Base-by-base conservation (phyloP, 1,140 invertebrate species). In the Brachionus sp. region DNA sequence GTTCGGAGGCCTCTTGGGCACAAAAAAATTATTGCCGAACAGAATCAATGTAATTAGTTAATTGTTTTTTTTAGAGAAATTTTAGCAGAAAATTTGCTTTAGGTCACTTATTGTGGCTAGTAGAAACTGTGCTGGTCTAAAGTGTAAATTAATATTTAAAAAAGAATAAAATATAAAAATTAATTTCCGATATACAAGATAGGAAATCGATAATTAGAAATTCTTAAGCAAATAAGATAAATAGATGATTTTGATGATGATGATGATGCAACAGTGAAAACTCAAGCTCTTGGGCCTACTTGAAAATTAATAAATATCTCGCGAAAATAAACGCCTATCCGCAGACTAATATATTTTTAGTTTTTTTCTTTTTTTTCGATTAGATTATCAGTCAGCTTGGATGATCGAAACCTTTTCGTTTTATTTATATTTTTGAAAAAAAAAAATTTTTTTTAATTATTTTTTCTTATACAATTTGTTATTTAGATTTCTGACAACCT, bases 171-270 rank as follows among this genome's bases (percentile, higher is more conserved):
- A 57, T 57, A 5, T 57, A 19, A 23, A 57, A 57, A 25, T 57
- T 57, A 57, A 57, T 57, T 57, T 57, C 50, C 50, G 50, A 57
- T 57, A 57, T 19, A 57, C 50, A 57, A 57, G 50, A 57, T 57
- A 57, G 50, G 50, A 57, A 57, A 57, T 57, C 50, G 50, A 57
- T 57, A 57, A 57, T 57, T 57, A 57, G 19, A 57, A 57, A 57
- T 57, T 57, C 50, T 19, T 57, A 9, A 23, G 50, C 50, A 57
- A 57, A 57, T 57, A 57, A 57, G 50, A 57, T 57, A 57, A 57
- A 57, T 57, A 57, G 50, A 57, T 57, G 50, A 16, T 53, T 6
- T 16, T 53, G n/a, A 29, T 29, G 29, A 29, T 29, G 1, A 2
- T 29, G 29, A 23, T 57, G 50, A 57, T 57, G 50, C 50, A 57